Base-by-base conservation (phyloP, 2,888 invertebrate species). In the Phoenoteleia sp. region DNA sequence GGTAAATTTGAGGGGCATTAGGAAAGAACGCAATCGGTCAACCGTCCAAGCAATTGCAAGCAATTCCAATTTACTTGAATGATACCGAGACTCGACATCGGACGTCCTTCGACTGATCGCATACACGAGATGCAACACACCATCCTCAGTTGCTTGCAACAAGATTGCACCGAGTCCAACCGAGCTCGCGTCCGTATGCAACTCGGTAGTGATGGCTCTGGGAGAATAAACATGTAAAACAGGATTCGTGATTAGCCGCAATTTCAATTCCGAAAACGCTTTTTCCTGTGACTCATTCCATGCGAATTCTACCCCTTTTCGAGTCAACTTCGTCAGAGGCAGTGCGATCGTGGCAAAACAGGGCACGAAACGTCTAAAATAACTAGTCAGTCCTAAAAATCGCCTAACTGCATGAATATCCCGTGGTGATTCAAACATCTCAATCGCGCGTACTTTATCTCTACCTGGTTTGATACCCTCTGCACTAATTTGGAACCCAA, bases 351-450 rank as follows among this genome's bases (percentile, higher is more conserved):
- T 6, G 11, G 33, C 58, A 15, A 13, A 58, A 21, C 13, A 25
- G 27, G 25, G 58, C 25, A 58, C 17, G 29, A 58, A 58, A 17
- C 58, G 58, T 36, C 58, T 58, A 58, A 58, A 58, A 29, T 27
- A 58, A 13, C 58, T 15, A n/a, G 27, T 27, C 58, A 58, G 25
- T 29, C 58, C 58, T 7, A 58, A 25, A 27, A 58, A 58, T 33
- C 58, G 7, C 7, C 29, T 11, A 15, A 58, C 58, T n/a, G n/a
- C n/a, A n/a, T n/a, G n/a, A n/a, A n/a, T n/a, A n/a, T n/a, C n/a
- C n/a, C 13, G 60, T 21, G n/a, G n/a, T 29, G 60, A 39, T n/a
- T n/a, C n/a, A 36, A 60, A 60, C 17, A 36, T 4, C 15, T 11
- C 27, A 19, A 62, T 62, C 13, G 62, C 7, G 11, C 33, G 17